Evolutionary conservation across 2,797 vertebrate genomes (phyloP), one percentile per base, ranked within the genome.

Genomic region (Ptychobarbus kaznakovi): DNA sequence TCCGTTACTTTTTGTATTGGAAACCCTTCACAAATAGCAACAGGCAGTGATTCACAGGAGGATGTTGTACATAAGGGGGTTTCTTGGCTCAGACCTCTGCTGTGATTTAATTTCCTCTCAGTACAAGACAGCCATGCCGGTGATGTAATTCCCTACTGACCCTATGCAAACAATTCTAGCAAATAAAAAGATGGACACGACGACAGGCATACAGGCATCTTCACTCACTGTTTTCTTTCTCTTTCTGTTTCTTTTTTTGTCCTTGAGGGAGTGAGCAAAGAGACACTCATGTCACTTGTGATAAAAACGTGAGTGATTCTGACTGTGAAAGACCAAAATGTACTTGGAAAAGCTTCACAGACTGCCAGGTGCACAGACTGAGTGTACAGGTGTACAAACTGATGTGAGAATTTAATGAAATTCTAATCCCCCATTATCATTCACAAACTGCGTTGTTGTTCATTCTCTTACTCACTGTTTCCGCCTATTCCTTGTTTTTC

Each of bases 31-130:
- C 86, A 91, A 89, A 89, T 84, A 92, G 90, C 90, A 92, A 92
- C 91, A 86, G 82, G 70, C 66, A 69, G 82, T 46, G 85, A 53
- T 74, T 89, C 78, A 89, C 82, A 65, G 61, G 78, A 66, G 63
- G 78, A 79, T 85, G 88, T 84, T 80, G 77, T 81, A 78, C 84
- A 53, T 72, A 86, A 53, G 63, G 66, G 87, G 28, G 68, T 73
- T 89, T 92, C 84, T 91, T 93, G 93, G 93, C 93, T 58, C 46
- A 90, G 87, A 90, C 90, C 93, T 93, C 90, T 65, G 82, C 91
- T 92, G 92, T 95, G 94, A 95, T 92, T 92, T 95, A 90, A 95
- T 95, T 95, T 96, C 95, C 95, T 94, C 93, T 94, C 86, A 86
- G 35, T 75, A 38, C 66, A 61, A 93, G 90, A 91, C 88, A 90